Evolutionary conservation across 2,113 vertebrate species (phyloP), one percentile per base, ranked within the genome.

Genomic region (Phrynosoma platyrhinos): DNA sequence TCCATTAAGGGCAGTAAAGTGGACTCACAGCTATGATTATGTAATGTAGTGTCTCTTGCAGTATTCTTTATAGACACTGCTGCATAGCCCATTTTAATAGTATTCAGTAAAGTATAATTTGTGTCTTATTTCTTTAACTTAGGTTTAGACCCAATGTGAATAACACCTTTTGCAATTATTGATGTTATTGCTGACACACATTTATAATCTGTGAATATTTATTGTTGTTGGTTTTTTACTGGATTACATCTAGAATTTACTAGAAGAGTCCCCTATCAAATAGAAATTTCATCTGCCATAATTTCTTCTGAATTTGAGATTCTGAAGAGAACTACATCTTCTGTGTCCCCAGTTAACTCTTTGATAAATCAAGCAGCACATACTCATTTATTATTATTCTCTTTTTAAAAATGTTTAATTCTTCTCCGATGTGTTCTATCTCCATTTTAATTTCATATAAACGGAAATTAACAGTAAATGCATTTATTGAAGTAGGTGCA

Each of bases 381-480:
- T 10, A 69, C 47, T 47, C 5, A 21, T 58, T 58, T 32, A 18
- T 12, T 79, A 9, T 82, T 84, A 2, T 3, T 78, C 86, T 21
- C 12, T 21, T 62, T 14, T n/a, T 6, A 36, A 36, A 36, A 36
- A 36, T 1, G 66, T 76, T 18, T 69, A 9, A 21, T 27, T 75
- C 36, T 84, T 91, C 30, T 92, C 30, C 80, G 89, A 80, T 82
- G 62, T 69, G 7, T 32, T 91, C 1, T 62, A 83, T 82, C 72
- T 87, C 20, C 78, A 90, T 81, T 95, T 84, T 52, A 58, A 1
- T 88, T 94, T 92, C 90, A 75, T 47, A 79, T 80, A 75, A 2
- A 1, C 74, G 84, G 85, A 85, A 62, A 82, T 42, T 87, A 72
- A 85, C 89, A 92, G 78, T 58, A 90, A 89, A 83, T 0, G 0